Percentiles rank a stretch among this genome's conserved stretches.
These are phyloP conservation scores for Aspidoscelis tigris DNA, from an alignment of 2,113 vertebrate genomes.

Conservation along the genomic window DNA sequence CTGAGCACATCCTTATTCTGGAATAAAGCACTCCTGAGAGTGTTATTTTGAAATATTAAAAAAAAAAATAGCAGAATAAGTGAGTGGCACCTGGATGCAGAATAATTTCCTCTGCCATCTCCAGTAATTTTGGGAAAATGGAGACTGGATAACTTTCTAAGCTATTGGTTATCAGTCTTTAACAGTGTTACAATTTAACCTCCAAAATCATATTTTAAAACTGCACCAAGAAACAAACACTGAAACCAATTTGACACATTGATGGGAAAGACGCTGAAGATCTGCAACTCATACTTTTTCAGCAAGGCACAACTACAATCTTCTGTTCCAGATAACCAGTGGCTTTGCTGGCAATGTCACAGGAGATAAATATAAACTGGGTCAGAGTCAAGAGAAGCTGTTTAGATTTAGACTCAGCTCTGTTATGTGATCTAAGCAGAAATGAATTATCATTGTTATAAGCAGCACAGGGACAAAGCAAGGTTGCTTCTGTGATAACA, in stretches of 20 bases:
- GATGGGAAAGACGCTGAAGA: neutral
- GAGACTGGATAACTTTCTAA: neutral
- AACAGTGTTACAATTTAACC: conserved; percentile 5
- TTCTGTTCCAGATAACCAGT: conserved; percentile 35
- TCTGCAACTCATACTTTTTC: neutral
- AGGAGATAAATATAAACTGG: conserved; percentile 27
- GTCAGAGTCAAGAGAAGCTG: conserved; percentile 37
- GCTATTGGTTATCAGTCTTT: neutral
- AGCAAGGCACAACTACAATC: neutral
- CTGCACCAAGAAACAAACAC: neutral
- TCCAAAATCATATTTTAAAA: neutral
- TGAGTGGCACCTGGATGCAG: neutral
- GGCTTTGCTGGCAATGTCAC: conserved; percentile 38
- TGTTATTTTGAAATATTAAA: no score
- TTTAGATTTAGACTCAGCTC: conserved; percentile 26
- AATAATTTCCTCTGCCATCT: neutral
- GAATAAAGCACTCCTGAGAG: no score
- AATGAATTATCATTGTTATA: conserved; percentile 42
- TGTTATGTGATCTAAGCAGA: conserved; percentile 44
- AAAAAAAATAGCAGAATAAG: neutral
- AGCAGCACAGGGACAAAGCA: conserved; percentile 25
- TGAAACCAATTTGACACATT: conserved; percentile 10
- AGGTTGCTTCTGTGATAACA: conserved; percentile 38
- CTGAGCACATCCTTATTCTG: no score
- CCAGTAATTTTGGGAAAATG: neutral